Evolutionary conservation across 2,113 vertebrate genomes (phyloP).

Genomic region (Bubalus kerabau): DNA sequence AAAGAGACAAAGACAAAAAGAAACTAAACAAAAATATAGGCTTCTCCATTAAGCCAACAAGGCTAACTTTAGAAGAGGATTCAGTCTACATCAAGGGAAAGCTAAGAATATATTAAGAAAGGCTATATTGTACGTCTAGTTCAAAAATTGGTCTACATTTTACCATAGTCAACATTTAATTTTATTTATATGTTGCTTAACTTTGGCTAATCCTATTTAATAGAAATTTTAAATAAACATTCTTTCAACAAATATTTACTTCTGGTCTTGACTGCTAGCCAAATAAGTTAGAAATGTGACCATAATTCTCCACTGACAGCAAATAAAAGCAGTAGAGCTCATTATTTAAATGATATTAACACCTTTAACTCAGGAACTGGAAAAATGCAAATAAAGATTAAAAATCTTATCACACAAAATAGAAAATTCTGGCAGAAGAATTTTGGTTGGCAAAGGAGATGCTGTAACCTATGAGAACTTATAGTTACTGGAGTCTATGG

Average conservation of each 20-base stretch:
- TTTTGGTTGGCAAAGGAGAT: background rate
- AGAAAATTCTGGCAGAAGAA: background rate
- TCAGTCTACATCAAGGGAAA: background rate
- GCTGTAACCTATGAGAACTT: background rate
- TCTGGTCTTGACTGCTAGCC: background rate
- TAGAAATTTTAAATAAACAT: background rate
- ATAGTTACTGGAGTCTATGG: accelerated
- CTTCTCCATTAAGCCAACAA: background rate
- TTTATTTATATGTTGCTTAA: background rate
- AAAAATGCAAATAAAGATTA: background rate
- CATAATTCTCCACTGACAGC: background rate
- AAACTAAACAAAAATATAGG: background rate
- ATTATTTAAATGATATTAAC: background rate
- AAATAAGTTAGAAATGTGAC: background rate
- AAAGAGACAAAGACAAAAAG: background rate
- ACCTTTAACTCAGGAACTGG: background rate
- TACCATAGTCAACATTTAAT: background rate
- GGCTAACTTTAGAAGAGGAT: background rate
- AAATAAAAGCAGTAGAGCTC: background rate
- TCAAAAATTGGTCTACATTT: background rate
- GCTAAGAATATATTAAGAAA: background rate
- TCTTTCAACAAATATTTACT: background rate
- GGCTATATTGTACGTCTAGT: background rate
- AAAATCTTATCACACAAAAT: background rate
- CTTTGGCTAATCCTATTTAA: background rate